Base-by-base conservation (phyloP, 1,140 invertebrate genomes). In the Danaus melanippus region DNA sequence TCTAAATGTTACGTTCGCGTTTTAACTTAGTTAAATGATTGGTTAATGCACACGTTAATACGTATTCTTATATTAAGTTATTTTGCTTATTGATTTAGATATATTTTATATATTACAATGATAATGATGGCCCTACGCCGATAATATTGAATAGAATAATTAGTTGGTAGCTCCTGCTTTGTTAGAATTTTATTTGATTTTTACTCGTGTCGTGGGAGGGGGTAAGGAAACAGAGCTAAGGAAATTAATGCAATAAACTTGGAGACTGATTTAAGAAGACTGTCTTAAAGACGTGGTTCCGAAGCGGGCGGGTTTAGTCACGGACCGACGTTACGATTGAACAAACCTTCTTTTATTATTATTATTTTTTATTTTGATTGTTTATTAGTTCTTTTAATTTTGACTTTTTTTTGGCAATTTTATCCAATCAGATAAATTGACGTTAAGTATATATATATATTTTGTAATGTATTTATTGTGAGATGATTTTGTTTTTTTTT, bases 251-350 rank as follows among this genome's bases (percentile, higher is more conserved):
- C 82, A 86, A 86, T 82, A 85, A 83, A 76, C 72, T 82, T 84
- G 79, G 69, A 86, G 82, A 84, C 82, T 86, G 80, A 84, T 79
- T 82, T 85, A 63, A 80, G 77, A 86, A 86, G 82, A 86, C 82
- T 85, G 79, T 84, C 79, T 84, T 80, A 74, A 81, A 79, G 76
- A 76, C 50, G 71, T 63, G 53, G 56, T 63, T 59, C 56, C 56
- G 60, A 48, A 56, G 56, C 55, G 53, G 55, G 56, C 47, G 43
- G 21, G 46, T 44, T 40, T 49, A 46, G 42, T 60, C 53, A 45
- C 53, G 53, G 46, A 60, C 43, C 48, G 39, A 48, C 44, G 52
- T 41, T 41, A 41, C n/a, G 48, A 50, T 40, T 47, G 10, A 11
- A 40, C 10, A 50, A n/a, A 11, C 9, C 32, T 11, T 10, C n/a